Evolutionary conservation across 2,113 vertebrate species (phyloP), one percentile per base, ranked within the genome.

Genomic region (Raphicerus campestris): DNA sequence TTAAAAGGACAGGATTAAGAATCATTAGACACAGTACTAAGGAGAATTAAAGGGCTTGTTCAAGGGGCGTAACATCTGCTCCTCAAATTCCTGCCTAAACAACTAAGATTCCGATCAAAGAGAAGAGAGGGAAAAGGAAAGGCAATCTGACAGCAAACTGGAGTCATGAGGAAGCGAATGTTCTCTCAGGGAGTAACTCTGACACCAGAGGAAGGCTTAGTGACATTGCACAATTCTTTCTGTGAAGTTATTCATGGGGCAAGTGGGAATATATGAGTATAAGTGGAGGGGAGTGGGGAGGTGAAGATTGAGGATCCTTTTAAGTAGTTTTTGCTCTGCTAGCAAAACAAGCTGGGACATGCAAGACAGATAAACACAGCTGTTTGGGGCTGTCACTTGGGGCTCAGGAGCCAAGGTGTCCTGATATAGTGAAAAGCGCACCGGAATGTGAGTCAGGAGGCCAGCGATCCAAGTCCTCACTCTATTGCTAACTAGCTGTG

Each of bases 291-390:
- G 87, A 96, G 87, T 66, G 51, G 93, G 78, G 80, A 97, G 96
- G 97, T 97, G 94, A 94, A 96, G 96, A 98, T 5, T 94, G 95
- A 98, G 75, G 88, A 97, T 94, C 95, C 98, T 97, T 96, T 98
- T 94, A 98, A 98, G 97, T 89, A 98, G 94, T 75, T 97, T 97
- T 83, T 97, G 97, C 97, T 92, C 90, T 2, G 91, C 87, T 97
- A 97, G 97, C 96, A 98, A 97, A 98, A 98, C 97, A 98, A 98
- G 97, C 92, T 90, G 91, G 84, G 96, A 96, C 96, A 97, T 84
- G 97, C 95, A 97, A 85, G 95, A 91, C 96, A 97, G 97, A 98
- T 97, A 97, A 97, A 98, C 97, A 98, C 97, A 98, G 98, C 97
- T 98, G 97, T 96, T 10, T 92, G 87, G 84, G 87, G 78, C 90